Evolutionary conservation across 2,888 invertebrate species (phyloP), one percentile per base, ranked within the genome.

Genomic region (Reticulitermes lucifugus): DNA sequence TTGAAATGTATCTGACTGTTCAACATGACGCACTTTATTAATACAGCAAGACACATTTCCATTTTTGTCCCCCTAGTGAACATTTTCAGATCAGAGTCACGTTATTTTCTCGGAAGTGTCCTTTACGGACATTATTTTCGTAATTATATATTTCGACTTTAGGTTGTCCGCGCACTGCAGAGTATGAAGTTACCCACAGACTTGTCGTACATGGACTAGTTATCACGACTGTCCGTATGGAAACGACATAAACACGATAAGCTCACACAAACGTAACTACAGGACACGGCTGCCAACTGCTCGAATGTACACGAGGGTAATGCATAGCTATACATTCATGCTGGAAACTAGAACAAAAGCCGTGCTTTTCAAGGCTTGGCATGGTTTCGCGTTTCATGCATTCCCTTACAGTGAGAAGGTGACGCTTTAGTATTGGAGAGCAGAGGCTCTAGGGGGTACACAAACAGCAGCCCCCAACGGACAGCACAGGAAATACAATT

Each of bases 361-460:
- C 43, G 22, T 81, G 81, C 22, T 81, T 81, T 81, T 81, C 65
- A 70, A 70, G 65, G 25, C 43, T 70, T 65, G 81, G 70, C 46
- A 81, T 81, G 46, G 81, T 35, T 59, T 46, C 25, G 51, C 25
- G 79, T 51, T 79, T 79, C 29, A 59, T 55, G 81, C 65, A 81
- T 70, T 81, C 70, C 25, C 81, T 81, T 77, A 46, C 81, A 60
- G 22, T 81, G 81, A 81, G 70, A 81, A 81, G 81, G 81, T 81
- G 81, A 81, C 81, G 70, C 81, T 81, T 25, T 65, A 59, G 80
- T 59, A 80, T 60, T 55, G 59, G 80, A 29, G 14, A 60, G 70
- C 25, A 7, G 81, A 41, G 81, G 70, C 81, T 70, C 65, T 70
- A 60, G 25, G 65, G 81, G 81, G 43, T 65, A 70, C 65, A 35